Evolutionary conservation across 2,797 vertebrate species (phyloP), one percentile per base, ranked within the genome.

Genomic region (Meda fulgida): DNA sequence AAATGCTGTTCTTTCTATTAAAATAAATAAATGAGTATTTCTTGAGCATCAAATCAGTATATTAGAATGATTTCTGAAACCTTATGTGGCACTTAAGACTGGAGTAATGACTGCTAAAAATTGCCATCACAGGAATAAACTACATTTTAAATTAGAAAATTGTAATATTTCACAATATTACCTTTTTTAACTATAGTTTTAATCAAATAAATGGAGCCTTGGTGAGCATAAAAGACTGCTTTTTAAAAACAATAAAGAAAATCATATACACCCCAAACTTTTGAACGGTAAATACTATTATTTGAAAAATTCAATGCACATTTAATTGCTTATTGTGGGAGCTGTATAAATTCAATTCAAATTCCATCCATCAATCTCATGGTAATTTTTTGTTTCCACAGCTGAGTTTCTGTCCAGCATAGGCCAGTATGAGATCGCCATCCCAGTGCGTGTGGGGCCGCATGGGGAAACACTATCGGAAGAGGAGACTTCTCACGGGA

Each of bases 391-490:
- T 81, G 82, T 63, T 55, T 84, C 34, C 73, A 34, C 84, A 96
- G 98, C 97, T 94, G 97, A 96, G 86, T 97, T 99, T 94, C 96
- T 99, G 92, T 98, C 97, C 93, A 96, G 94, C 91, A 94, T 99
- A 87, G 96, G 93, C 89, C 97, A 97, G 91, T 99, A 99, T 95
- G 98, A 99, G 91, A 98, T 99, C 19, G 95, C 97, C 75, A 96
- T 98, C 92, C 98, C 98, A 38, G 94, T 98, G 80, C 96, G 97
- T 38, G 96, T 99, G 87, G 97, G 97, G 92, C 96, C 96, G 26
- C 94, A 95, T 36, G 98, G 97, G 4, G 96, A 96, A 31, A 93
- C 94, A 72, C 92, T 97, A 89, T 95, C 96, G 80, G 91, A 94
- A 78, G 94, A 95, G 1, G 71, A 85, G 23, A 6, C n/a, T 78